Base-by-base conservation (phyloP, 2,113 vertebrate species). In the Microcebus griseorufus region DNA sequence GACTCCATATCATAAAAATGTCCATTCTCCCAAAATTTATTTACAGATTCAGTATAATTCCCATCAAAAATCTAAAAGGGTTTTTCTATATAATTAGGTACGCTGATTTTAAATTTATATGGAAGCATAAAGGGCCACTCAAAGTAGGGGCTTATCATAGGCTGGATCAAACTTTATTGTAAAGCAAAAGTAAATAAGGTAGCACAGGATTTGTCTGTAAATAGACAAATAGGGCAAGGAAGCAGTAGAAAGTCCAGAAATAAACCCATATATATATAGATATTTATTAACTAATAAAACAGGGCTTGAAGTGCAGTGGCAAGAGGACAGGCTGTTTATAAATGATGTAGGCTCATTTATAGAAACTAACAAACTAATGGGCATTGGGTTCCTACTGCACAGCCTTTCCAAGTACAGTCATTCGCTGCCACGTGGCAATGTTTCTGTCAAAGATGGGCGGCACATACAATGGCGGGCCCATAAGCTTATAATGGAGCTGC, bases 111-210 rank as follows among this genome's bases (percentile, higher is more conserved):
- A 29, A 90, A 96, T 65, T 9, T 83, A 79, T 32, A 8, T 29
- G 37, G 58, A 86, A 95, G 29, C 60, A 1, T 11, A 70, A 94
- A 88, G 6, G 12, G 6, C 20, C 39, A 58, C 53, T 32, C 22
- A 83, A 67, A 37, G 5, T 22, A 22, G 12, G 16, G 42, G 18
- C 0, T 88, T 76, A 60, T 48, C 79, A 53, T 10, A 27, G 4
- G 25, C 81, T 6, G n/a, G 25, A 29, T 29, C 14, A 45, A 90
- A 93, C 7, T 27, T 81, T 85, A 64, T 7, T 62, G 9, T 45
- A 60, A 97, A 94, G 16, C 53, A 93, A 58, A 96, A 51, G 5
- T 95, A 86, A 94, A 93, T 96, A 94, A 81, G 6, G 69, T 16
- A 70, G 34, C 45, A 39, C 1, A 45, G 25, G 37, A 48, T 81